phyloP scores from a whole-genome alignment of 2,888 invertebrate genomes.

The Drosophila ezoana region DNA sequence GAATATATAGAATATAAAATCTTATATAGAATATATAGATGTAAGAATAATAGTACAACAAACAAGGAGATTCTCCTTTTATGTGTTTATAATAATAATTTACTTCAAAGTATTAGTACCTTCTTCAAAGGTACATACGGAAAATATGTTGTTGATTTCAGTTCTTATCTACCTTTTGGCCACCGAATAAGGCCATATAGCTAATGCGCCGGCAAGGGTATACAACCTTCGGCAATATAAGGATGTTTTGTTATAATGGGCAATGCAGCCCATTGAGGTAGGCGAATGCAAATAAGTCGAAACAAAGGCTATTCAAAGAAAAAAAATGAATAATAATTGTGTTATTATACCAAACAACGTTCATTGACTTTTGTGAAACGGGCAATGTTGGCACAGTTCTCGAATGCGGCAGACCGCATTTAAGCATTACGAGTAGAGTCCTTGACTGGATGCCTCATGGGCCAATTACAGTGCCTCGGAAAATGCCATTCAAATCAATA shows the following conservation, averaged over 20 bases:
- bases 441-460: slow-evolving; percentile 27
- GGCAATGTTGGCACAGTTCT: slow-evolving; percentile 46
- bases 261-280: not conserved
- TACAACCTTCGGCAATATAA: not conserved
- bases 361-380: slow-evolving; percentile 47
- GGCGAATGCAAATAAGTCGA: slow-evolving; percentile 15
- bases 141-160: too few relatives aligned
- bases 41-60: too few relatives aligned
- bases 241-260: too few relatives aligned
- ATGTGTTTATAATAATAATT: too few relatives aligned
- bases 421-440: slow-evolving; percentile 14
- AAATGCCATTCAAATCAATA: slow-evolving; percentile 50
- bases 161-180: too few relatives aligned
- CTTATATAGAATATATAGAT: too few relatives aligned
- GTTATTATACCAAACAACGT: slow-evolving; percentile 59
- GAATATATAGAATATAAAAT: too few relatives aligned
- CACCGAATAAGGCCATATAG: not conserved
- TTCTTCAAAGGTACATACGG: too few relatives aligned
- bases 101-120: too few relatives aligned
- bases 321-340: slow-evolving; percentile 41
- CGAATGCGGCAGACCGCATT: slow-evolving; percentile 51
- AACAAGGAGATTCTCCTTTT: too few relatives aligned
- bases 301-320: slow-evolving; percentile 4
- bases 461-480: slow-evolving; percentile 22
- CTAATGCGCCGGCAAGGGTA: not conserved